Percentiles rank a stretch among this genome's conserved stretches.
These are phyloP conservation scores for Teleogryllus occipitalis DNA, from an alignment of 1,140 invertebrate species.

Conservation along the genomic window DNA sequence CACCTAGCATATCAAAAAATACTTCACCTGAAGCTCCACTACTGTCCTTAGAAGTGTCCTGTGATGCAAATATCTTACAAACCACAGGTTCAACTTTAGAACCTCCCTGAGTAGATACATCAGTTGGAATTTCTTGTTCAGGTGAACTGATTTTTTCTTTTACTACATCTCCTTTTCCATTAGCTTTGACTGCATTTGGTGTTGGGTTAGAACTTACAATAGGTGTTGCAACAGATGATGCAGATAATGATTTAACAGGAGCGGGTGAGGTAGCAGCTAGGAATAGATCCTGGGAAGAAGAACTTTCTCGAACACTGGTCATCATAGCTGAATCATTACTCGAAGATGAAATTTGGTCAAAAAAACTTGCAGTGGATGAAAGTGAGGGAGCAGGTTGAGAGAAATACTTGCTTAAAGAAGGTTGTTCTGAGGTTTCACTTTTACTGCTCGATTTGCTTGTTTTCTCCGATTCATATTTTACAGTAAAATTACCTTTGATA, in stretches of 20 bases:
- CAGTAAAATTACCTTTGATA: neutral
- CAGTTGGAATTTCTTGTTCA: neutral
- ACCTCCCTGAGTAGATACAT: constrained; percentile 12
- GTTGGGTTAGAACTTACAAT: neutral
- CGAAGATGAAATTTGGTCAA: constrained; percentile 22
- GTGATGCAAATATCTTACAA: constrained; percentile 35
- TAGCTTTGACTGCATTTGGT: neutral
- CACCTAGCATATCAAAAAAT: constrained; percentile 28
- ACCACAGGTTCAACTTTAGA: constrained; percentile 37
- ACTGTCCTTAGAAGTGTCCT: constrained; percentile 17
- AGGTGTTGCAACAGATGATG: neutral
- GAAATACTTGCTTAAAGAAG: constrained; percentile 20
- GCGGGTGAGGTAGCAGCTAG: constrained; percentile 10
- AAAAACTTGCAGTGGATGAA: constrained; percentile 19
- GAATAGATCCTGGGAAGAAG: constrained; percentile 21
- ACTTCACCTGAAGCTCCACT: constrained; percentile 21
- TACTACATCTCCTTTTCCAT: neutral
- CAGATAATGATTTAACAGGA: neutral
- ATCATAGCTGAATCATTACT: constrained; percentile 22
- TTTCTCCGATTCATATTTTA: constrained; percentile 1
- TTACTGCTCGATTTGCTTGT: neutral
- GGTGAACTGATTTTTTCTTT: neutral
- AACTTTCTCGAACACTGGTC: constrained; percentile 22
- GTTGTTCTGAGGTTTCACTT: neutral
- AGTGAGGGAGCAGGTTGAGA: constrained; percentile 8